Evolutionary conservation across 2,797 vertebrate genomes (phyloP), one percentile per base, ranked within the genome.

Genomic region (Atherinosoma microstoma): DNA sequence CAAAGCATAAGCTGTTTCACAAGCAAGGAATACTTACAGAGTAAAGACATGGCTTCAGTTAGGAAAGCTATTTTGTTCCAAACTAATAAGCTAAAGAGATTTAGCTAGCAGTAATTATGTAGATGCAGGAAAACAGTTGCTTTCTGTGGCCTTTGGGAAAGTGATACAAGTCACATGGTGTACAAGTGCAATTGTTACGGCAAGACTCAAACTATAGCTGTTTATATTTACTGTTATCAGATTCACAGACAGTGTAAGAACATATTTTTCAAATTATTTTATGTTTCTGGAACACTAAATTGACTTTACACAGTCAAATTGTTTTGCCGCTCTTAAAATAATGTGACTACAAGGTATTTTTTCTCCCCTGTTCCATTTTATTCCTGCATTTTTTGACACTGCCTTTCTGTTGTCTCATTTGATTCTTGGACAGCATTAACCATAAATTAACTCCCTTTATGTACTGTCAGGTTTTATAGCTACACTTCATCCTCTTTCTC

Each of bases 401-500:
- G 13, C 4, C n/a, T 56, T 7, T 47, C 45, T 47, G 45, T 29
- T 22, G 35, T 58, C n/a, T 34, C 29, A 58, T 36, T 36, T 36
- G 1, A 29, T 62, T 72, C 38, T 47, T 57, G 24, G 38, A 70
- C 36, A 53, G 3, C 29, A 62, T 2, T 64, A 32, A 70, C 61
- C 56, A 16, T n/a, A 34, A 59, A 64, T 73, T 12, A 74, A 45
- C 7, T 36, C 3, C 1, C 15, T 75, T 51, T 60, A 58, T 56
- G 24, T 29, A 57, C 45, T 60, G 0, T 18, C 49, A 49, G 3
- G 6, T 62, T 47, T 2, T 45, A 42, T 60, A 70, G 58, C 38
- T 38, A 73, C 53, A 67, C 42, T 51, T 65, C 57, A 45, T 65
- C 47, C 36, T 32, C n/a, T 57, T 62, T 32, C 11, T 18, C 4